Percentiles rank a stretch among this genome's conserved stretches.
These are phyloP conservation scores for Drosophila guanche DNA, from an alignment of 1,140 invertebrate genomes.

Conservation along the genomic window DNA sequence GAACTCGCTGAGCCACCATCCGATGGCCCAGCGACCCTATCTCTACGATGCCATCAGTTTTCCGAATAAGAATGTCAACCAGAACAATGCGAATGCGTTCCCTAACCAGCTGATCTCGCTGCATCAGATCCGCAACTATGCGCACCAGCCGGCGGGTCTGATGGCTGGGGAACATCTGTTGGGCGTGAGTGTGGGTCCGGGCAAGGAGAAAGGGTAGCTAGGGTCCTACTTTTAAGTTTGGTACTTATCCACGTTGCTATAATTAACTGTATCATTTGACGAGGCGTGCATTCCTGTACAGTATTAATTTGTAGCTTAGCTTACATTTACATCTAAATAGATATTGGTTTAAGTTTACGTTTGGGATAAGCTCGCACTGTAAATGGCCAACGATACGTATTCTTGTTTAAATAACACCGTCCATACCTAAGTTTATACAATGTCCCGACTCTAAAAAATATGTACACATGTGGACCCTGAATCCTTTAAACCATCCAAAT, in stretches of 20 bases:
- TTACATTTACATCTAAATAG: slow-evolving; percentile 9
- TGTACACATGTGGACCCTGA: neutral
- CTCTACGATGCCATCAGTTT: slow-evolving; percentile 96
- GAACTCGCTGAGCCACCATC: slow-evolving; percentile 90
- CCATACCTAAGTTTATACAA: slow-evolving; percentile 53
- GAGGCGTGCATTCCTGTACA: slow-evolving; percentile 70
- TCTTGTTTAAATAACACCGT: slow-evolving; percentile 63
- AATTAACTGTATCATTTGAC: slow-evolving; percentile 16
- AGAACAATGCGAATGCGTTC: slow-evolving; percentile 89
- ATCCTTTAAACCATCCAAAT: neutral
- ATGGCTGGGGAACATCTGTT: slow-evolving; percentile 83
- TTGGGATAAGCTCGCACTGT: slow-evolving; percentile 26
- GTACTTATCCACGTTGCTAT: slow-evolving; percentile 5
- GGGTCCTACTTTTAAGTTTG: slow-evolving; percentile 79
- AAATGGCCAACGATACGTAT: slow-evolving; percentile 65
- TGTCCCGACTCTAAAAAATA: slow-evolving; percentile 10
- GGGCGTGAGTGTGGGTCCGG: slow-evolving; percentile 81
- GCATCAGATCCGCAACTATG: slow-evolving; percentile 98
- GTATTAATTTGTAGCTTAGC: slow-evolving; percentile 77
- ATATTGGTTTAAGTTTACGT: slow-evolving; percentile 27
- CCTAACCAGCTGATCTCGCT: slow-evolving; percentile 97
- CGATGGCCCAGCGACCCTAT: slow-evolving; percentile 91
- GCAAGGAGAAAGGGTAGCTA: slow-evolving; percentile 83
- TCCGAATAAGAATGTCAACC: slow-evolving; percentile 85
- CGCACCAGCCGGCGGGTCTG: slow-evolving; percentile 91